A percentile compares a stretch with the other conserved stretches of the same genome.
phyloP scores from a whole-genome alignment of 1,140 invertebrate species.

The Limonius californicus region DNA sequence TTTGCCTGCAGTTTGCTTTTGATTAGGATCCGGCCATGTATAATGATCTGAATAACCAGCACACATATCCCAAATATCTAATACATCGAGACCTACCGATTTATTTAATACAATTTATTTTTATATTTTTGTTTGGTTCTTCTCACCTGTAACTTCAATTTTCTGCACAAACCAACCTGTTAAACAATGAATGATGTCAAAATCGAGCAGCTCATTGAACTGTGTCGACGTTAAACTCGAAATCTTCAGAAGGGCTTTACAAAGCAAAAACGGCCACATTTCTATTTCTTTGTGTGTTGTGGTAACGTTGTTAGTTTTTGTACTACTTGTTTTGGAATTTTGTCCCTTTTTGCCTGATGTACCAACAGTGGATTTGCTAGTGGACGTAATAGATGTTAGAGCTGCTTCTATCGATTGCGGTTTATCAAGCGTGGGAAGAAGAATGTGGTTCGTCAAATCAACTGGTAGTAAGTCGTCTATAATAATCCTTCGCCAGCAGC shows the following conservation, averaged over 20 bases:
- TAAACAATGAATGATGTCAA: constrained; percentile 37
- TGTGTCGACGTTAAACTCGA: constrained; percentile 30
- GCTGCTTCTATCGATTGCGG: background rate
- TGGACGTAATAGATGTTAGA: background rate
- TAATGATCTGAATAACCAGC: constrained; percentile 26
- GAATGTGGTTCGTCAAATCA: constrained; percentile 25
- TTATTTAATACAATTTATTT: too few species aligned
- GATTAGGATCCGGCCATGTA: constrained; percentile 21
- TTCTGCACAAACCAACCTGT: constrained; percentile 41
- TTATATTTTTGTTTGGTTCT: too few species aligned
- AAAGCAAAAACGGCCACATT: constrained; percentile 41
- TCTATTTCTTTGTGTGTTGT: constrained; percentile 23
- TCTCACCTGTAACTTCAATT: constrained; percentile 30
- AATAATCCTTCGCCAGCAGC: constrained; percentile 38
- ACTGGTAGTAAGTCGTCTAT: constrained; percentile 41
- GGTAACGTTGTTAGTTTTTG: too few species aligned
- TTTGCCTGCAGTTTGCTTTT: background rate
- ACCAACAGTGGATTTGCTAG: background rate
- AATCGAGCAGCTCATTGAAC: constrained; percentile 33
- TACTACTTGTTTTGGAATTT: background rate
- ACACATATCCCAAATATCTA: constrained; percentile 39
- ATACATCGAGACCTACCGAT: constrained; percentile 26
- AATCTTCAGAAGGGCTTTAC: constrained; percentile 42
- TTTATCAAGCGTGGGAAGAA: constrained; percentile 28
- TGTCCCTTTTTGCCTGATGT: background rate